A percentile compares a stretch with the other conserved stretches of the same genome.
Evolutionary conservation across 2,888 invertebrate species (phyloP).

Genomic region (Epistrophella euchroma): DNA sequence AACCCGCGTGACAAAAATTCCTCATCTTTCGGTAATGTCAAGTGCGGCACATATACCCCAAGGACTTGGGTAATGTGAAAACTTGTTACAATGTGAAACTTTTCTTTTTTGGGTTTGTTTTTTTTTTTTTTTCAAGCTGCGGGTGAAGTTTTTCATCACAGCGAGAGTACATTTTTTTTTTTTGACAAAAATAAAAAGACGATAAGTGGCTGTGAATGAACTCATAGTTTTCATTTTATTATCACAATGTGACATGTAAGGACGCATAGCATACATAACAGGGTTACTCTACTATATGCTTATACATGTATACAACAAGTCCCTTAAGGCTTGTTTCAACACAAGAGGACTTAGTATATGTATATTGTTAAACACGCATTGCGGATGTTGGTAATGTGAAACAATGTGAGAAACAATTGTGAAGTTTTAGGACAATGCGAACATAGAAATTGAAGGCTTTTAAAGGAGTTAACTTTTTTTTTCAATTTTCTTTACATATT

Average conservation of each 20-base stretch:
- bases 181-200: conserved; percentile 13
- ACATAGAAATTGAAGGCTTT: conserved; percentile 13
- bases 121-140: conserved; percentile 5
- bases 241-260: conserved; percentile 40
- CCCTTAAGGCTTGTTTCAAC: background rate
- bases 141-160: conserved; percentile 37
- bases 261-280: conserved; percentile 2
- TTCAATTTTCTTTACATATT: background rate
- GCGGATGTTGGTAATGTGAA: conserved; percentile 40
- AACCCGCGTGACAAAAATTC: conserved; percentile 10
- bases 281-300: conserved; percentile 4
- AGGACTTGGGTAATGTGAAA: conserved; percentile 39
- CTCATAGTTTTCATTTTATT: conserved; percentile 46
- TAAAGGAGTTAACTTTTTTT: background rate
- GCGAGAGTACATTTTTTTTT: background rate
- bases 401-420: conserved; percentile 31
- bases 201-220: conserved; percentile 46
- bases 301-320: conserved; percentile 6
- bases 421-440: conserved; percentile 24
- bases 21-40: conserved; percentile 10
- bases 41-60: conserved; percentile 32
- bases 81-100: conserved; percentile 40
- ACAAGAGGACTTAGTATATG: background rate
- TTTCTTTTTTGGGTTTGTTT: background rate
- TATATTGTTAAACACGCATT: conserved; percentile 21